phyloP scores from a whole-genome alignment of 2,113 vertebrate genomes.

The Camelus bactrianus region DNA sequence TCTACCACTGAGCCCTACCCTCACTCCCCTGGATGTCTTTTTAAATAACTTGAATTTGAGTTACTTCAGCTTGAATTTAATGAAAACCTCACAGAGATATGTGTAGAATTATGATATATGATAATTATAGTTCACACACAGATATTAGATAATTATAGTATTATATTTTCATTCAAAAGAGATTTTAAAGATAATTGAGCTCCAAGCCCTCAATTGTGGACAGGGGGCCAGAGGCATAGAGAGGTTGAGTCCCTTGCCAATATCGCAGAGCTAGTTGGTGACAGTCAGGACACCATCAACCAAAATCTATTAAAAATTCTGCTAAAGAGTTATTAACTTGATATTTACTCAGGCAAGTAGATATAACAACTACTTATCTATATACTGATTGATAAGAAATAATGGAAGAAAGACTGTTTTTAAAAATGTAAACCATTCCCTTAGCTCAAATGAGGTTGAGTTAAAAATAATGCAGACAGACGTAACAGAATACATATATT shows the following conservation, averaged over 20 bases:
- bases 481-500: not conserved
- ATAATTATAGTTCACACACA: not conserved
- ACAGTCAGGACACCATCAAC: not conserved
- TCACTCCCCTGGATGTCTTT: not conserved
- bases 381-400: slow-evolving; percentile 31
- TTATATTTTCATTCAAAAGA: slow-evolving; percentile 49
- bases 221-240: not conserved
- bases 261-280: not conserved
- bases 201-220: not conserved
- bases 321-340: not conserved
- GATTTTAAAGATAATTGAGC: slow-evolving; percentile 29
- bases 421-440: slow-evolving; percentile 21
- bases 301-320: not conserved
- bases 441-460: not conserved
- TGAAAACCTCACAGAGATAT: slow-evolving; percentile 40
- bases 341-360: not conserved
- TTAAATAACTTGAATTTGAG: slow-evolving; percentile 34
- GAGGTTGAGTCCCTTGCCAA: not conserved
- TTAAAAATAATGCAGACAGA: slow-evolving; percentile 31
- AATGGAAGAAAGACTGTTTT: not conserved
- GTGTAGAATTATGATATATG: slow-evolving; percentile 7
- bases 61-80: slow-evolving; percentile 54
- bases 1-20: no score
- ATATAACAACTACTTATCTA: not conserved
- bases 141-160: not conserved